Evolutionary conservation across 1,140 invertebrate species (phyloP), one percentile per base, ranked within the genome.

Genomic region (Lanistes nyassanus): DNA sequence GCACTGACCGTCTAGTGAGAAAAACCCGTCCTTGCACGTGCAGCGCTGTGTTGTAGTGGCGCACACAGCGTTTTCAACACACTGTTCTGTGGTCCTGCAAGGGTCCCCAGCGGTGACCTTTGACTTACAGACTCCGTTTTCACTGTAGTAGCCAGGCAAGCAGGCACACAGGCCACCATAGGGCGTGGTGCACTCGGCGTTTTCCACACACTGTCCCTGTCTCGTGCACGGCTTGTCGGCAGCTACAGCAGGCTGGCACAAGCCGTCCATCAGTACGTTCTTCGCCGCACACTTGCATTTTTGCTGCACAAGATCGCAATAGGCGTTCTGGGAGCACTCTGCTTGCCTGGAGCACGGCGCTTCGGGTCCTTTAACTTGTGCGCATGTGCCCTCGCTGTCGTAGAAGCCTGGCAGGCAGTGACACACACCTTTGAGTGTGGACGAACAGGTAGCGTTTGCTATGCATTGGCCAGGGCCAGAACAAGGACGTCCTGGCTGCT

Each of bases 101-200:
- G 58, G 56, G 13, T 75, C 66, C 7, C 16, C 39, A 34, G 67
- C 51, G 29, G 37, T 47, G 16, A 75, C 55, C 42, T 65, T 58
- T 0, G 76, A 64, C 21, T 62, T 37, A 51, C 76, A 78, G 7
- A 23, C 36, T 3, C 76, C 76, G 16, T 26, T 37, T 19, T 55
- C 47, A 3, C 67, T 31, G 67, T 78, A 78, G 39, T 42, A 77
- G 1, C 64, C 71, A 3, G 34, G 23, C 3, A 1, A 2, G 39
- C 76, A 78, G 29, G 70, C 76, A 53, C 76, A 78, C 11, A 78
- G 55, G 16, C 73, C 73, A 21, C 65, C 70, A 36, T 72, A 26
- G 37, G 62, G 16, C n/a, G 70, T 60, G 51, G 60, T 73, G 66
- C 76, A 78, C 36, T 78, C 72, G 16, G 76, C 76, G 60, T 71